These are phyloP conservation scores for Oophaga pumilio DNA, from an alignment of 2,113 vertebrate species.

Conservation along the genomic window DNA sequence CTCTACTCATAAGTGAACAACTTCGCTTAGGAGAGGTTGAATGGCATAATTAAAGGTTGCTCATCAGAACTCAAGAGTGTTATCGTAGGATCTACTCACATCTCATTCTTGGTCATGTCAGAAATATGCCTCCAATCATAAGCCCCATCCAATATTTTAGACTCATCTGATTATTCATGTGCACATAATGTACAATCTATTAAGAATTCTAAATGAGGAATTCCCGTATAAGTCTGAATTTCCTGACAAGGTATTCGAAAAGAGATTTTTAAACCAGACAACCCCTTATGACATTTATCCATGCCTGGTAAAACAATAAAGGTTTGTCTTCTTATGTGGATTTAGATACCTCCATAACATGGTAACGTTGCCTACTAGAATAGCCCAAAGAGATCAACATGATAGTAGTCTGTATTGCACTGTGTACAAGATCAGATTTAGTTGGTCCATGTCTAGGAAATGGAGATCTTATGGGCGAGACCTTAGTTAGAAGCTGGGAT, in stretches of 20 bases:
- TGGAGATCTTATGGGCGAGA: background rate
- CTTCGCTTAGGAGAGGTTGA: background rate
- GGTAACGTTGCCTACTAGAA: background rate
- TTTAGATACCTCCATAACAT: background rate
- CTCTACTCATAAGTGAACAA: background rate
- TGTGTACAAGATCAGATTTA: slow-evolving; percentile 11
- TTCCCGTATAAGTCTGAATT: background rate
- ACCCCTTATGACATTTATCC: background rate
- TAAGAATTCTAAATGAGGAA: background rate
- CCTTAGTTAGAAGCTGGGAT: background rate
- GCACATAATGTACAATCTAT: background rate
- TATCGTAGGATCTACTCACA: no score
- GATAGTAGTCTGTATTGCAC: background rate
- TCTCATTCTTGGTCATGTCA: no score
- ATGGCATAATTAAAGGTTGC: no score
- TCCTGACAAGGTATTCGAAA: background rate
- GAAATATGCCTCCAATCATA: no score
- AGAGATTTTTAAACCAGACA: background rate
- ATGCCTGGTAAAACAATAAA: background rate
- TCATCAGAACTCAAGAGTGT: no score
- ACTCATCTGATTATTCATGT: background rate
- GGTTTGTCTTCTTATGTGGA: background rate
- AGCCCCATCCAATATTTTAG: background rate
- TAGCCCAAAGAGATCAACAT: slow-evolving; percentile 2
- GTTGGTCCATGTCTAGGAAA: background rate